Evolutionary conservation across 2,888 invertebrate species (phyloP), one percentile per base, ranked within the genome.

Genomic region (Ectemnius cavifrons): DNA sequence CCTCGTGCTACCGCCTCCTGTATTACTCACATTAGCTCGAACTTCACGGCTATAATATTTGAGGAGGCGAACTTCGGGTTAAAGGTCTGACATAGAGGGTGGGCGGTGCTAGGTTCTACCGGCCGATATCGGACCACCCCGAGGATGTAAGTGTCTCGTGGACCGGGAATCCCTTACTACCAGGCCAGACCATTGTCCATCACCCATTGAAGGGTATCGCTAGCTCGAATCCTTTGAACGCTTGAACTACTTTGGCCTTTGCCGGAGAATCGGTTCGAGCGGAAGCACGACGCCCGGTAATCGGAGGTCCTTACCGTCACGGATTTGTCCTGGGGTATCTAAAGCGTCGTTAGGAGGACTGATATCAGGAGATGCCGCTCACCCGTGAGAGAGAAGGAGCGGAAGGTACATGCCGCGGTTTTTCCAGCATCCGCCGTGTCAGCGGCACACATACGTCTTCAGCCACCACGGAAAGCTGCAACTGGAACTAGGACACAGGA

Each of bases 261-360:
- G n/a, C 23, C 27, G 13, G 52, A 3, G 56, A 57, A 37, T 37
- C 13, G 56, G 28, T 28, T 14, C 64, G 57, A 63, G 23, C 61
- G 67, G 67, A 62, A 67, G 46, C 45, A 47, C 52, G 56, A 14
- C 13, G 49, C 27, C 45, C 37, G 20, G 62, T 67, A 67, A 67
- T 56, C 37, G 20, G 37, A 20, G n/a, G 57, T 59, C 67, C 45
- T 67, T 67, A 67, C 67, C 67, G 52, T 62, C 67, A 57, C 45
- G 46, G 62, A 67, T 67, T 67, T 62, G 67, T 52, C 62, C 52
- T 23, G 20, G 62, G 67, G 57, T 62, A 67, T 67, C 67, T 62
- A 62, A 67, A 61, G 49, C 52, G 62, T 67, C 61, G 56, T 62
- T 61, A 67, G 56, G 20, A 67, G 13, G 52, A 16, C 27, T 23